Percentiles rank a stretch among this genome's conserved stretches.
phyloP scores from a whole-genome alignment of 2,888 invertebrate species.

The Stenolophus ochropezus region DNA sequence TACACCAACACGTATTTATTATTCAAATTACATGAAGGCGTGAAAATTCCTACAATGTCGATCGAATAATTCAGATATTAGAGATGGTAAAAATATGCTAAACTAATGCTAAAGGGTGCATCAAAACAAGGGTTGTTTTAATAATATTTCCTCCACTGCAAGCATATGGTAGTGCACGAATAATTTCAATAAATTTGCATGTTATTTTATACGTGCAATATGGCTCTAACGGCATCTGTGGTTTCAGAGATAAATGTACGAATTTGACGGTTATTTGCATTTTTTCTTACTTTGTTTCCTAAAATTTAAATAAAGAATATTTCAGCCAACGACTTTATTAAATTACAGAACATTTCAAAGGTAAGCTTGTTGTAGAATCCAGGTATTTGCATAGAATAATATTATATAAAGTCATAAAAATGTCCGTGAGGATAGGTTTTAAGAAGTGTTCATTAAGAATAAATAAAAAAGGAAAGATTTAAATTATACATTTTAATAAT shows the following conservation, averaged over 20 bases:
- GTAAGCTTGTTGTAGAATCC: too few species aligned
- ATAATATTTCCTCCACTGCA: constrained; percentile 11
- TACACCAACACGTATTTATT: constrained; percentile 9
- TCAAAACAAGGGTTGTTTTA: constrained; percentile 44
- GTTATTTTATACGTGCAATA: constrained; percentile 33
- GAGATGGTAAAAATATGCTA: constrained; percentile 38
- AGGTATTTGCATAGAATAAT: too few species aligned
- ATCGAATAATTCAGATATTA: constrained; percentile 24
- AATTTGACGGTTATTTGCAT: constrained; percentile 11
- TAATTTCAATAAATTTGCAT: constrained; percentile 43
- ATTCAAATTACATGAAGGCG: constrained; percentile 24
- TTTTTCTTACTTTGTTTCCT: neutral
- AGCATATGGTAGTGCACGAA: constrained; percentile 21
- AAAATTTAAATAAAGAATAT: neutral
- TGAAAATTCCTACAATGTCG: constrained; percentile 25
- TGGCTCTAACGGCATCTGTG: constrained; percentile 27
- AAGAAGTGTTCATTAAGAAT: too few species aligned
- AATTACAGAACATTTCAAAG: neutral
- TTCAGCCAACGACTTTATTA: neutral
- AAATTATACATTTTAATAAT: too few species aligned
- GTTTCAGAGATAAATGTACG: neutral
- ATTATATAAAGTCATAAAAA: too few species aligned
- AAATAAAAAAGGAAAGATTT: too few species aligned
- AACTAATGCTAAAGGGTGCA: constrained; percentile 44
- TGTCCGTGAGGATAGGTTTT: too few species aligned